phyloP scores from a whole-genome alignment of 2,888 invertebrate genomes.

The Drosophila macrospina region DNA sequence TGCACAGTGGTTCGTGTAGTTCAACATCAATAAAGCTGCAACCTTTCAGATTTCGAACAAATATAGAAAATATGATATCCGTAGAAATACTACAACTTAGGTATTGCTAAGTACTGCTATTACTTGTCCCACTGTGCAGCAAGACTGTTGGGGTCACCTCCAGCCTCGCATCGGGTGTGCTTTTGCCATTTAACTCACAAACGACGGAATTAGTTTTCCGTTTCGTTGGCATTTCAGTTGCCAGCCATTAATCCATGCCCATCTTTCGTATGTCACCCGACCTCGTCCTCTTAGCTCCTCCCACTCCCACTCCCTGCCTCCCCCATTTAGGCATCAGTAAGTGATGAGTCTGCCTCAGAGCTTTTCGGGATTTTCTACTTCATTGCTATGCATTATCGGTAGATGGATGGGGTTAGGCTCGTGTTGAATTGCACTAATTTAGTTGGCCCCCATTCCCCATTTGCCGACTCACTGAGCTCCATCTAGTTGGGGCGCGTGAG shows the following conservation, averaged over 20 bases:
- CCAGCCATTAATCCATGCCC: conserved; percentile 65
- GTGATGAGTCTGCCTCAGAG: conserved; percentile 65
- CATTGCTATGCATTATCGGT: conserved; percentile 75
- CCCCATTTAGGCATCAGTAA: conserved; percentile 21
- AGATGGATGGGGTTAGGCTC: conserved; percentile 65
- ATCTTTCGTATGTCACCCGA: conserved; percentile 40
- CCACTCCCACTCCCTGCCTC: conserved; percentile 1
- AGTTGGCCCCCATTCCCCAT: conserved; percentile 27
- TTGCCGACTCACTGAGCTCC: conserved; percentile 6
- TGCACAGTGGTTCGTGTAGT: conserved; percentile 57
- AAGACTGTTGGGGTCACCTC: conserved; percentile 24
- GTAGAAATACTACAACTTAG: too few species aligned
- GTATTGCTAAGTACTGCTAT: not conserved
- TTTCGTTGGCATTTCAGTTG: conserved; percentile 72
- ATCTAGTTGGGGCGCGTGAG: conserved; percentile 27
- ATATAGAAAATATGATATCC: too few species aligned
- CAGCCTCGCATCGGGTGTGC: conserved; percentile 15
- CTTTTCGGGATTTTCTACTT: conserved; percentile 77
- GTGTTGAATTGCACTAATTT: conserved; percentile 74
- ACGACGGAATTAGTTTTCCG: conserved; percentile 79
- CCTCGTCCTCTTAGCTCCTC: not conserved
- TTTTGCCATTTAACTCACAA: conserved; percentile 64
- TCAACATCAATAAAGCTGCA: not conserved
- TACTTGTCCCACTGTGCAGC: conserved; percentile 55
- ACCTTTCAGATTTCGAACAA: not conserved